Conservation (phyloP, 2,888 invertebrate genomes). For the Sarcophaga carnaria region DNA sequence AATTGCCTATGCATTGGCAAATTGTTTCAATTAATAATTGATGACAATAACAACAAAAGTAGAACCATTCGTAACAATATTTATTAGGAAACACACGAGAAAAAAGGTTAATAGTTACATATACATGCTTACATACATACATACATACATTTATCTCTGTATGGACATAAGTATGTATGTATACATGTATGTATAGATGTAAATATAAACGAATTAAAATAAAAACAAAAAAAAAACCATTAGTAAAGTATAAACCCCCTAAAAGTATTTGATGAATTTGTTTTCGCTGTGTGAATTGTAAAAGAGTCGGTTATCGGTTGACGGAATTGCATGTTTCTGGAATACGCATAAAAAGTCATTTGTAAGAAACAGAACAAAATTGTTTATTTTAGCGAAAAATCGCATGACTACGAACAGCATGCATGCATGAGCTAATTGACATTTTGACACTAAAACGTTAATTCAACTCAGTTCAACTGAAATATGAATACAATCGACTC, state of each 20-base stretch:
- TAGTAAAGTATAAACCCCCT: neutral
- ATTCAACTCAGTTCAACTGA: neutral
- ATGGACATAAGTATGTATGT: neutral
- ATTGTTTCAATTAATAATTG: neutral
- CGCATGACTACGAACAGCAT: slow-evolving; percentile 22
- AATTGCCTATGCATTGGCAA: neutral
- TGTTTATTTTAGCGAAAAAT: neutral
- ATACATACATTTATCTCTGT: neutral
- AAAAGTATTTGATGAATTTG: neutral
- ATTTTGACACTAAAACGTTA: slow-evolving; percentile 36
- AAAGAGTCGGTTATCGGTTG: neutral
- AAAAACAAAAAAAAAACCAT: neutral
- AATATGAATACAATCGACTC: too few species aligned
- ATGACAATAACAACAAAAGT: neutral
- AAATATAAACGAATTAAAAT: neutral
- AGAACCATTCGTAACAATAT: neutral
- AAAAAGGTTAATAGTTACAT: neutral
- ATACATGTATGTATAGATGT: neutral
- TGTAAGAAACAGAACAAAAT: slow-evolving; percentile 22
- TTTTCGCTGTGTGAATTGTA: neutral
- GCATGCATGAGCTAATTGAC: slow-evolving; percentile 25
- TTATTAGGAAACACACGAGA: neutral
- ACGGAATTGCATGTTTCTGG: slow-evolving; percentile 6
- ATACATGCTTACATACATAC: neutral
- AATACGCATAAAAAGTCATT: slow-evolving; percentile 5